These are phyloP conservation scores for Mesoclemmys tuberculata DNA, from an alignment of 2,113 vertebrate species.

Conservation along the genomic window DNA sequence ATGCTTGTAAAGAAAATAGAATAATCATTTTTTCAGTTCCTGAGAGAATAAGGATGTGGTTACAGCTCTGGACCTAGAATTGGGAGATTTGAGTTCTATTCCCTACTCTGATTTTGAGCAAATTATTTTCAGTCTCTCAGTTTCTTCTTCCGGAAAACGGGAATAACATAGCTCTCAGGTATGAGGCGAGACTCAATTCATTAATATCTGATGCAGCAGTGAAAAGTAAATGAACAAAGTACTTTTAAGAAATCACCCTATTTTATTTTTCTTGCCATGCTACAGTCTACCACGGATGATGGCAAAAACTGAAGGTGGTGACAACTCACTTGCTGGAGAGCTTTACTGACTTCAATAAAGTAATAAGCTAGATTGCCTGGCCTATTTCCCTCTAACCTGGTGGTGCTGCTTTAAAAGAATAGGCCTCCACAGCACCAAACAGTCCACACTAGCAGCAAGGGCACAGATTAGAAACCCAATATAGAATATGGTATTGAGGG, in stretches of 20 bases:
- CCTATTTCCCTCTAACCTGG: no score
- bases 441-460: background rate
- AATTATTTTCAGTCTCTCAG: background rate
- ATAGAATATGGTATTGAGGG: background rate
- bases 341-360: background rate
- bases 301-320: background rate
- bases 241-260: background rate
- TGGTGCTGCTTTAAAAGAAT: background rate
- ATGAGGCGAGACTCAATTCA: background rate
- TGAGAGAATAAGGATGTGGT: background rate
- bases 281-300: background rate
- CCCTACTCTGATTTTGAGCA: background rate
- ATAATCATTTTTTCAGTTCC: background rate
- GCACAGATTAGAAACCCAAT: background rate
- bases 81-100: background rate
- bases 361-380: background rate
- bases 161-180: no score
- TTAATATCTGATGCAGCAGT: background rate
- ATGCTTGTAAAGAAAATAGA: background rate
- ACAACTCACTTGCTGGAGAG: background rate
- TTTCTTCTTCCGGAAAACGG: background rate
- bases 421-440: background rate
- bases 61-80: background rate
- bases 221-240: background rate
- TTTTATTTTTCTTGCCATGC: background rate